Evolutionary conservation across 2,113 vertebrate genomes (phyloP).

Genomic region (Phaethon lepturus): DNA sequence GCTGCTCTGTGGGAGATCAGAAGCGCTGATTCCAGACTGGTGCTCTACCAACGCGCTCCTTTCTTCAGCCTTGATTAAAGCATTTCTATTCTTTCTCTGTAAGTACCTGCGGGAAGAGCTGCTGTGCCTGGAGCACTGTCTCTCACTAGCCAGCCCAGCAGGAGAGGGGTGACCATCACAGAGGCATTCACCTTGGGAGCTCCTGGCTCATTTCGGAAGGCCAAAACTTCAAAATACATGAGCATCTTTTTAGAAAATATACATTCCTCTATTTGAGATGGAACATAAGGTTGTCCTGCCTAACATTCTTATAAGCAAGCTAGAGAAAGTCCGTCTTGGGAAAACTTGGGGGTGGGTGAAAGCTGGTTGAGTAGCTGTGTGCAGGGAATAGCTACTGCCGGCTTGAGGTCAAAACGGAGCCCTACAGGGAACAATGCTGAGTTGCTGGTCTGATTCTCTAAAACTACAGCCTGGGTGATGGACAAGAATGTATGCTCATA

Average conservation of each 20-base stretch:
- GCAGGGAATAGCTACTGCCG: not conserved
- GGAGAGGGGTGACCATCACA: not conserved
- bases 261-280: not conserved
- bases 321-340: not conserved
- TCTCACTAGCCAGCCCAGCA: not conserved
- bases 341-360: not conserved
- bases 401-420: not conserved
- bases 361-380: not conserved
- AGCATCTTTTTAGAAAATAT: not conserved
- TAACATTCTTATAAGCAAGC: not conserved
- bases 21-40: fast-evolving
- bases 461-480: not conserved
- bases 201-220: not conserved
- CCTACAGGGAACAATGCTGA: not conserved
- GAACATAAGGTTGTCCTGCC: not conserved
- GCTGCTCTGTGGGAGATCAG: not conserved
- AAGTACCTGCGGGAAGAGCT: not conserved
- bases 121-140: not conserved
- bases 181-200: not conserved
- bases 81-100: not conserved
- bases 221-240: not conserved
- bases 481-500: not conserved
- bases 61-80: not conserved
- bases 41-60: fast-evolving
- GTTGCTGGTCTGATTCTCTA: not conserved